Evolutionary conservation across 2,888 invertebrate species (phyloP).

Genomic region (Xanthia togata): DNA sequence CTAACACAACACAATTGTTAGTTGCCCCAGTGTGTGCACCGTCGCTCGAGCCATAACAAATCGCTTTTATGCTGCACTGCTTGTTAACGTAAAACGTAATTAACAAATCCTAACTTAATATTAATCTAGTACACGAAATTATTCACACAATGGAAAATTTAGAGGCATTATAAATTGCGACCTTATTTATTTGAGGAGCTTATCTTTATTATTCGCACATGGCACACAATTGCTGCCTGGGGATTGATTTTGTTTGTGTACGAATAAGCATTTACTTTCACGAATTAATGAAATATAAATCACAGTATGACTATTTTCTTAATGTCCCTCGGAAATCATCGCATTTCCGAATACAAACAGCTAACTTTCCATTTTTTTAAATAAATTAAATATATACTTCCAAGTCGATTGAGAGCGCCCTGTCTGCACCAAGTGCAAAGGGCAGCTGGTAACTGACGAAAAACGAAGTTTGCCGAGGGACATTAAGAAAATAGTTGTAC

Average conservation of each 20-base stretch:
- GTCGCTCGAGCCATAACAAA: constrained; percentile 67
- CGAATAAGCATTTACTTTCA: constrained; percentile 2
- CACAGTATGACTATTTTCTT: too few species aligned
- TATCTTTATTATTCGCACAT: constrained; percentile 25
- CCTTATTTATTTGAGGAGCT: constrained; percentile 43
- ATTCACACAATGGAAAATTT: constrained; percentile 27
- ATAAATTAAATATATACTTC: too few species aligned
- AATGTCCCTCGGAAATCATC: too few species aligned
- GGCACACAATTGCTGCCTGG: constrained; percentile 12
- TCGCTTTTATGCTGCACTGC: constrained; percentile 67
- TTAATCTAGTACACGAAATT: constrained; percentile 33
- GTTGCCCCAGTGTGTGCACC: constrained; percentile 66
- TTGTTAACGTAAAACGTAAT: constrained; percentile 64
- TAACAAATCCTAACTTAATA: constrained; percentile 45
- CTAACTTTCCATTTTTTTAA: too few species aligned
- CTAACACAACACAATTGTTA: constrained; percentile 78
- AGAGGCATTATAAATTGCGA: constrained; percentile 31
- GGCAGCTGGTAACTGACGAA: too few species aligned
- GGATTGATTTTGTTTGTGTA: constrained; percentile 12
- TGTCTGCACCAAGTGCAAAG: too few species aligned
- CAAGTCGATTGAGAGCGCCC: too few species aligned
- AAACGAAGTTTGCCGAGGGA: too few species aligned
- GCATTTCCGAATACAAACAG: too few species aligned
- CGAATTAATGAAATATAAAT: neutral
- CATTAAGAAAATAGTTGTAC: too few species aligned